These are phyloP conservation scores for Psephotus haematonotus DNA, from an alignment of 2,113 vertebrate genomes.

Conservation along the genomic window DNA sequence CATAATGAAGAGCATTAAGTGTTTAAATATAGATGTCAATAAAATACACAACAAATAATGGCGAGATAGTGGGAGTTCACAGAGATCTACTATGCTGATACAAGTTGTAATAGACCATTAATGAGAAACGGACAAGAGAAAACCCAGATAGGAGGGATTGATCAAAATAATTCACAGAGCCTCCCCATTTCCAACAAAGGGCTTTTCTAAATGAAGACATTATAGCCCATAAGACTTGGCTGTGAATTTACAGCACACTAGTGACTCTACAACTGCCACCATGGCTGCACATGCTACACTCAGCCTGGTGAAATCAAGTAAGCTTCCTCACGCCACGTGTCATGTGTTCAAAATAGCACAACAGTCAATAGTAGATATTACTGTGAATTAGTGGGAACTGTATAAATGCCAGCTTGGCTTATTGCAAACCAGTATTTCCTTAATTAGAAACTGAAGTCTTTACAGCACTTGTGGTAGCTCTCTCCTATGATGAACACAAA, in stretches of 20 bases:
- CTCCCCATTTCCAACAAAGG: neutral
- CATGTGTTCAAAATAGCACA: neutral
- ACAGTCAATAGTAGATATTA: neutral
- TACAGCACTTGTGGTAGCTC: neutral
- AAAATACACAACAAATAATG: conserved; percentile 28
- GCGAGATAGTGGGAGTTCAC: neutral
- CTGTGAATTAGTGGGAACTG: neutral
- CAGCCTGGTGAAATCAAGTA: neutral
- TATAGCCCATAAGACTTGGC: neutral
- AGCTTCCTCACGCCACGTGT: neutral
- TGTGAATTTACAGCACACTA: conserved; percentile 11
- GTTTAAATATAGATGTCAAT: conserved; percentile 57
- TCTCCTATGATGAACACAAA: neutral
- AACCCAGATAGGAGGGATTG: neutral
- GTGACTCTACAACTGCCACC: neutral
- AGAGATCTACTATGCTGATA: conserved; percentile 13
- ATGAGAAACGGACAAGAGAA: neutral
- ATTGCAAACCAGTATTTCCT: neutral
- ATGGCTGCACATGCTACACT: neutral
- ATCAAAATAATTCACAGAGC: conserved; percentile 5
- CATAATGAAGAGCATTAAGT: conserved; percentile 46
- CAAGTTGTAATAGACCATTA: neutral
- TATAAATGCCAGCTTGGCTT: neutral
- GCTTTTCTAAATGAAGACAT: neutral
- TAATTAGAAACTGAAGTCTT: neutral